Conservation (phyloP, 2,888 invertebrate species). For the Teinopalpus imperialis region DNA sequence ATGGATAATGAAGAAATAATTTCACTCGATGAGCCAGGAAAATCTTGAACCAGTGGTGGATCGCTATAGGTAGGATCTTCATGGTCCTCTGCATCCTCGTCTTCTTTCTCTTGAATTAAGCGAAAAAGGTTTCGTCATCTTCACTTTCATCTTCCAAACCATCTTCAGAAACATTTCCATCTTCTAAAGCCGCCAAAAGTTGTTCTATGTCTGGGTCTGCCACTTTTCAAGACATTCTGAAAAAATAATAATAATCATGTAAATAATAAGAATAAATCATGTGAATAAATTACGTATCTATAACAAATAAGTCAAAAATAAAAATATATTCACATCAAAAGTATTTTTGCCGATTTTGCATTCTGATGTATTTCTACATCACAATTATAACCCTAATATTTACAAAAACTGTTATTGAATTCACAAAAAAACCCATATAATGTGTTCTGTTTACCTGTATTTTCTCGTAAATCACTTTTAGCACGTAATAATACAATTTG, state of each 20-base stretch:
- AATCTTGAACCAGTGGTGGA: conserved; percentile 32
- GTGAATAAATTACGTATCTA: conserved; percentile 27
- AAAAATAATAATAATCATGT: conserved; percentile 30
- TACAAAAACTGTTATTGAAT: conserved; percentile 30
- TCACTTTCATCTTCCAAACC: conserved; percentile 33
- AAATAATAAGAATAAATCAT: too few relatives aligned
- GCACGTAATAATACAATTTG: conserved; percentile 27
- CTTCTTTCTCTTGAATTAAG: conserved; percentile 28
- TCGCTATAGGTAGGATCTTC: conserved; percentile 32
- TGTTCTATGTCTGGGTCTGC: conserved; percentile 32
- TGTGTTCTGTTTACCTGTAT: conserved; percentile 27
- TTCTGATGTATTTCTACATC: conserved; percentile 33
- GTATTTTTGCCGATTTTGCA: conserved; percentile 30
- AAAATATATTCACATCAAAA: conserved; percentile 24
- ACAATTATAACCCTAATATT: conserved; percentile 30
- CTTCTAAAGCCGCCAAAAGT: conserved; percentile 32
- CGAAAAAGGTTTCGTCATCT: too few relatives aligned
- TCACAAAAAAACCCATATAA: conserved; percentile 23
- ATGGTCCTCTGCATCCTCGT: conserved; percentile 31
- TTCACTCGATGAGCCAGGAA: conserved; percentile 31
- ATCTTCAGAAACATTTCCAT: conserved; percentile 34
- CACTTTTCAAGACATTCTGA: conserved; percentile 31
- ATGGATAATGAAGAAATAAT: too few relatives aligned
- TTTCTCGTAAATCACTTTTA: conserved; percentile 28
- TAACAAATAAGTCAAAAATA: conserved; percentile 26